Evolutionary conservation across 2,113 vertebrate species (phyloP), one percentile per base, ranked within the genome.

Genomic region (Corythoichthys haematopterus): DNA sequence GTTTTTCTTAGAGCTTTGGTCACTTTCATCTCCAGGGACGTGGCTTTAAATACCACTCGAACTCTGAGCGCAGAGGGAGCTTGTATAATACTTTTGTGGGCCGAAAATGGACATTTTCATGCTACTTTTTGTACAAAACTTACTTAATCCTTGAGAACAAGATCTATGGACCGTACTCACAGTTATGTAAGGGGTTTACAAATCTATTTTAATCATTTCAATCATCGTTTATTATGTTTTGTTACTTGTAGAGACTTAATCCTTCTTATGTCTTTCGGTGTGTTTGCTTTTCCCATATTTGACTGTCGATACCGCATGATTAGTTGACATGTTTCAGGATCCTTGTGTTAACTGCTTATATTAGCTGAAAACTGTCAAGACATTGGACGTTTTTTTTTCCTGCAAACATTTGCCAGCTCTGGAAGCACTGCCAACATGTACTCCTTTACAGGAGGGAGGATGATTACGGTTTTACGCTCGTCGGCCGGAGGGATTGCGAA

Each of bases 311-410:
- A 16, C 15, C 8, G 57, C 36, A 38, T 36, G 47, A 40, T 28
- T n/a, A 37, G 48, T 47, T 38, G 43, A n/a, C 46, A 68, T 14
- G 38, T 45, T 15, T 35, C 13, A 4, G 13, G 40, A 10, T 55
- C 38, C 46, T 7, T 46, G 45, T 40, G 4, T 72, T 72, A 51
- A 38, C 2, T 12, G 40, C 55, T 74, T 64, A 69, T 69, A 77
- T 35, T 69, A 9, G 74, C 50, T 73, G 67, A 7, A 70, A 60
- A 60, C 65, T 46, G 55, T 65, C 3, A 28, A 10, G 28, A 64
- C 8, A 37, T 70, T 53, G 35, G 2, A 2, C 1, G 14, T 3
- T 33, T 55, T 55, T 55, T 55, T 15, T 69, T 67, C 61, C 48
- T 52, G 5, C 45, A 33, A 12, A 43, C 6, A 50, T 59, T 62